Base-by-base conservation (phyloP, 1,140 invertebrate species). In the Globodera rostochiensis region DNA sequence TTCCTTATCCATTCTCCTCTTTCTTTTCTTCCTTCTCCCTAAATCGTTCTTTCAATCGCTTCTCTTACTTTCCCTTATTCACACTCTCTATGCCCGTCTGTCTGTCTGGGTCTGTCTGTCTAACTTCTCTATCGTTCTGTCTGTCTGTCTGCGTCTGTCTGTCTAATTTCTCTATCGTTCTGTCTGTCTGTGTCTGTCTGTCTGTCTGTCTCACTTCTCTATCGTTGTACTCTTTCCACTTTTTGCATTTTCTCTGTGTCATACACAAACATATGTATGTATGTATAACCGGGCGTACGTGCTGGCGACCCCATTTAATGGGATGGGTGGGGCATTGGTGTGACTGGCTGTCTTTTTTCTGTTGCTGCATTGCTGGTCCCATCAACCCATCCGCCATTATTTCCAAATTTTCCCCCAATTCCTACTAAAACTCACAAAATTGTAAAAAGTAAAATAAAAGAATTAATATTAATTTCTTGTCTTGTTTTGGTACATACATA, bases 311-410 rank as follows among this genome's bases (percentile, higher is more conserved):
- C 57, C 57, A 64, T 64, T 64, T 64, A 64, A 64, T 64, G 57
- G 57, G 57, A 64, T 64, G 57, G 57, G 57, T 64, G 15, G 15
- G 13, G 53, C 15, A 15, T 64, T 13, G 11, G 57, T 6, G 57
- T 64, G 57, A 64, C 57, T 64, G 57, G 0, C n/a, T 36, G 36
- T 36, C 2, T 36, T 64, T 64, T 64, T 64, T 19, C 57, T 13
- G 57, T 19, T 19, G 50, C 50, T 53, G 50, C 57, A 19, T 11
- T 19, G 57, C 57, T 64, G 57, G 57, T 64, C 57, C 57, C 57
- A 64, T 64, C 57, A 15, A 64, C 57, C 57, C 57, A 64, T 64
- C 57, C 57, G 19, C 57, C 57, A 64, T 64, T 64, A 64, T 64
- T 64, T 64, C 19, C 57, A 11, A 64, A 64, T 19, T 64, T 64